Base-by-base conservation (phyloP, 2,797 vertebrate species). In the Tympanoctomys barrerae region DNA sequence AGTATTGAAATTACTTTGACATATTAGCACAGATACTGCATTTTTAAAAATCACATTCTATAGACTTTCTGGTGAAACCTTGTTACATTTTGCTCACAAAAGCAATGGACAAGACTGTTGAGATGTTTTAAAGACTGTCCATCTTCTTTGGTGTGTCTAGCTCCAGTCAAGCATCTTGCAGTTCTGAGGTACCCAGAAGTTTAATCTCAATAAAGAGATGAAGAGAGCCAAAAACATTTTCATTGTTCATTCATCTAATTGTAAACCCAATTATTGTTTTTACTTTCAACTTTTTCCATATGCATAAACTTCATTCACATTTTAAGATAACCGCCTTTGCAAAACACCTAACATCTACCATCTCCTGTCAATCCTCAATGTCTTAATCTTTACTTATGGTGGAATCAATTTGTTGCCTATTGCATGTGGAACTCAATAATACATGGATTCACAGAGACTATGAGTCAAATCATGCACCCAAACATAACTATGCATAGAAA, bases 121-220 rank as follows among this genome's bases (percentile, higher is more conserved):
- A 66, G 28, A 42, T 10, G 1, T 24, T 39, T 39, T 39, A 57
- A 54, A 36, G 9, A 49, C 36, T 0, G 0, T 11, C 16, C 21
- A 12, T 36, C n/a, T 84, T 81, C 52, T 83, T 75, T 33, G 46
- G 4, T 59, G 14, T 1, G 1, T 14, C 46, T 31, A 85, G 26
- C 7, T 28, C 66, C 46, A 13, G 5, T 31, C 46, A 36, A 11
- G 6, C 22, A 2, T 24, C 14, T 31, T 2, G 28, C n/a, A 42
- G 1, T 39, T 81, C 28, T 19, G 64, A 61, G 75, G 68, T 13
- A 36, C 21, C 36, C 86, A 80, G 85, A 85, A 59, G 7, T 5
- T 28, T 54, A 33, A 46, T 81, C 52, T 90, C 86, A 86, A 81
- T 59, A 78, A 83, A 92, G 87, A 59, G 62, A 33, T 57, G 31